Evolutionary conservation across 2,113 vertebrate species (phyloP).

Genomic region (Corydoras sp.): DNA sequence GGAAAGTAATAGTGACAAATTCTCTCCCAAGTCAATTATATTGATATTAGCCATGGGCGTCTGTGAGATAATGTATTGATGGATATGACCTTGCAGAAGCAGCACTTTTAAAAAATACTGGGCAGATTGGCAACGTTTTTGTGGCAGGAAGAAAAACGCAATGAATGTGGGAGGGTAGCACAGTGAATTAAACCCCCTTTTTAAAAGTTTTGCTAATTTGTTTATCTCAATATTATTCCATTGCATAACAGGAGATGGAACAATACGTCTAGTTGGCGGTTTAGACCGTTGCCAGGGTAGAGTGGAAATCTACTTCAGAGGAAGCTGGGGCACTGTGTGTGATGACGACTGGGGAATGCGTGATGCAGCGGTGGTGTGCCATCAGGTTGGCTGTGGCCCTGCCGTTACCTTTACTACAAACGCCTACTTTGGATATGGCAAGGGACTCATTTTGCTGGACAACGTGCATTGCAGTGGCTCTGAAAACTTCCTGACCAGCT

Average conservation of each 20-base stretch:
- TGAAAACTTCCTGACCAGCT: constrained; percentile 69
- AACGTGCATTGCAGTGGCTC: constrained; percentile 82
- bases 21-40: too few species aligned
- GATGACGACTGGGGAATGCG: constrained; percentile 86
- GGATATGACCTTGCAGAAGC: too few species aligned
- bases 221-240: neutral
- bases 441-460: constrained; percentile 82
- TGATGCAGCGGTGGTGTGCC: constrained; percentile 83
- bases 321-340: constrained; percentile 89
- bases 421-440: constrained; percentile 85
- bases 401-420: constrained; percentile 74
- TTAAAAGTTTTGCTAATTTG: too few species aligned
- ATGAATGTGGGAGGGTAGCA: too few species aligned
- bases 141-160: too few species aligned
- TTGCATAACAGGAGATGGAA: constrained; percentile 74
- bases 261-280: constrained; percentile 76
- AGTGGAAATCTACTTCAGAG: constrained; percentile 84
- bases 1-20: too few species aligned
- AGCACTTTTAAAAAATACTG: too few species aligned
- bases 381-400: constrained; percentile 77
- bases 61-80: too few species aligned
- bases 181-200: too few species aligned
- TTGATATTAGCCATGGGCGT: too few species aligned
- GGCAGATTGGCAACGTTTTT: too few species aligned
- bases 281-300: constrained; percentile 75